A percentile compares a stretch with the other conserved stretches of the same genome.
phyloP scores from a whole-genome alignment of 2,888 invertebrate species.

The Himalopsyche tibetana region DNA sequence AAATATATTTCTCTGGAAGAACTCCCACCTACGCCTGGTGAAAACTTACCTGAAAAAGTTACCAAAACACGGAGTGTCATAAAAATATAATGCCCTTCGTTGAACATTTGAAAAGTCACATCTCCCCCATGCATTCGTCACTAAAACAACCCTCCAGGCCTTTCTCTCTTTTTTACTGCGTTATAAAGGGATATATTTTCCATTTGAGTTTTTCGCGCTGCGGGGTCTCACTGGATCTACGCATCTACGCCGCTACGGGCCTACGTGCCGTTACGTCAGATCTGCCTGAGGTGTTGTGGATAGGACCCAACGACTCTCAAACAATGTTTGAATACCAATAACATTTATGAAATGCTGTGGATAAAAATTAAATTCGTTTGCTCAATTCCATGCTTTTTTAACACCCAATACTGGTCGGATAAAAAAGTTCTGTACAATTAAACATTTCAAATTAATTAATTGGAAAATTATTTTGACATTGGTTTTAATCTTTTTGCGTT shows the following conservation, averaged over 20 bases:
- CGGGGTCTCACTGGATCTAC: conserved; percentile 16
- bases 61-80: conserved; percentile 9
- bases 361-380: no score
- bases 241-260: conserved; percentile 13
- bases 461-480: no score
- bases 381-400: no score
- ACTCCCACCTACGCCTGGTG: background rate
- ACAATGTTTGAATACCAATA: background rate
- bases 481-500: no score
- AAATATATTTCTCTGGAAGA: background rate
- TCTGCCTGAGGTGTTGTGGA: conserved; percentile 16
- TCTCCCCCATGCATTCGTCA: conserved; percentile 26
- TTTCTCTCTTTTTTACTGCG: conserved; percentile 24
- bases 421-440: no score
- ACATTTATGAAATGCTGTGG: no score
- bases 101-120: conserved; percentile 24
- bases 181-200: conserved; percentile 34
- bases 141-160: conserved; percentile 34
- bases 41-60: conserved; percentile 27
- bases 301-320: background rate
- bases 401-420: no score
- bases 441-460: no score
- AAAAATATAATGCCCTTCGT: conserved; percentile 26
- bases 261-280: conserved; percentile 10
- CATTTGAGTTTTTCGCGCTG: conserved; percentile 30